Percentiles rank a stretch among this genome's conserved stretches.
phyloP scores from a whole-genome alignment of 2,888 invertebrate species.

The Electrophaes corylata region DNA sequence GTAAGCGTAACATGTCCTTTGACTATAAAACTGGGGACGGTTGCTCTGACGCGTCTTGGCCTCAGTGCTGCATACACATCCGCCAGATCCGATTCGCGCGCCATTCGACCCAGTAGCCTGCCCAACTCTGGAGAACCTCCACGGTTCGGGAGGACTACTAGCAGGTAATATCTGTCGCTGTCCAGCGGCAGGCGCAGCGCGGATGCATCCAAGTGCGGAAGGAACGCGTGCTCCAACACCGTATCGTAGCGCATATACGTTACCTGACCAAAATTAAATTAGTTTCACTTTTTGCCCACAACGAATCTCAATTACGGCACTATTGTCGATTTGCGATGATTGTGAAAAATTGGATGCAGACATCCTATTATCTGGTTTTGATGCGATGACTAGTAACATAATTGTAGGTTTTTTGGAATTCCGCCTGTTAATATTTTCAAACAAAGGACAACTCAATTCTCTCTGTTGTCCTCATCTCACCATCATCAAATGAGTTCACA shows the following conservation, averaged over 20 bases:
- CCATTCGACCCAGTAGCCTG: constrained; percentile 86
- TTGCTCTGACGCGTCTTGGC: constrained; percentile 89
- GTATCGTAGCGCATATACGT: constrained; percentile 91
- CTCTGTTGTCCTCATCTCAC: too few species aligned
- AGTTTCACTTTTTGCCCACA: constrained; percentile 34
- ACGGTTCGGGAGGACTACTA: constrained; percentile 88
- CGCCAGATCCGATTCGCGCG: constrained; percentile 85
- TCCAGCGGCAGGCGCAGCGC: constrained; percentile 91
- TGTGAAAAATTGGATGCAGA: constrained; percentile 31
- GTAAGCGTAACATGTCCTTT: constrained; percentile 92
- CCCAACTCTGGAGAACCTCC: constrained; percentile 85
- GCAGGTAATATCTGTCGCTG: constrained; percentile 90
- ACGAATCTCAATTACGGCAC: constrained; percentile 37
- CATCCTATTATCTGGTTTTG: constrained; percentile 24
- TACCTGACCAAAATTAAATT: constrained; percentile 68
- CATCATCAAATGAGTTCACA: too few species aligned
- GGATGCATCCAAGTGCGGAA: constrained; percentile 88
- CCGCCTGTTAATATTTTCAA: background rate
- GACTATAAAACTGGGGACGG: constrained; percentile 91
- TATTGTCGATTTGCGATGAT: constrained; percentile 37
- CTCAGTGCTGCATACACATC: constrained; percentile 87
- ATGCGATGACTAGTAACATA: constrained; percentile 31
- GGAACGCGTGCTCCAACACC: constrained; percentile 89
- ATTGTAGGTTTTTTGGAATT: constrained; percentile 24
- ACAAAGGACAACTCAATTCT: background rate